Evolutionary conservation across 2,797 vertebrate species (phyloP).

Genomic region (Neostethus bicornis): DNA sequence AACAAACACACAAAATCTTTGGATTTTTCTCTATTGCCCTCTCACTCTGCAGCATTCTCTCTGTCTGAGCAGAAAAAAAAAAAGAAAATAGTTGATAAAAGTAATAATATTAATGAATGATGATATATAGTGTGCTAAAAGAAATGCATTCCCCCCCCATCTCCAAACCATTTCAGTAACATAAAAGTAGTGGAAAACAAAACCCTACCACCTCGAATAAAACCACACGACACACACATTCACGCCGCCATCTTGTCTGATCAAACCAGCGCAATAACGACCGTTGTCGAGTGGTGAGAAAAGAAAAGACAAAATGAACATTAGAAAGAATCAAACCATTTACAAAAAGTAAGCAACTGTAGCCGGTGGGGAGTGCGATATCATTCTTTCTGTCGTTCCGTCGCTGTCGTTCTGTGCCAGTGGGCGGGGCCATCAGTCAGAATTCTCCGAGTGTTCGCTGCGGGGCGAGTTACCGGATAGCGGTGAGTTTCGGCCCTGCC

Average conservation of each 20-base stretch:
- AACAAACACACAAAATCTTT: conserved; percentile 83
- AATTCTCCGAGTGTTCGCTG: conserved; percentile 89
- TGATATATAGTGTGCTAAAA: conserved; percentile 75
- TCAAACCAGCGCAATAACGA: conserved; percentile 52
- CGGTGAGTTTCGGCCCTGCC: conserved; percentile 87
- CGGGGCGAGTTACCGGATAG: conserved; percentile 86
- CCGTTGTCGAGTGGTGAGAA: conserved; percentile 47
- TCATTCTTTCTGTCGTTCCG: conserved; percentile 72
- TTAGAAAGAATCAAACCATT: conserved; percentile 59
- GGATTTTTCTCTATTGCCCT: conserved; percentile 84
- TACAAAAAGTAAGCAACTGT: conserved; percentile 60
- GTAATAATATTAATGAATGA: conserved; percentile 73
- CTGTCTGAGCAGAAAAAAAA: conserved; percentile 71
- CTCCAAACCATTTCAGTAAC: conserved; percentile 73
- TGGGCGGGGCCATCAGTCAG: conserved; percentile 81
- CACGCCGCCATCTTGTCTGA: conserved; percentile 50
- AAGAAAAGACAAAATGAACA: conserved; percentile 40
- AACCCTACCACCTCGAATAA: conserved; percentile 60
- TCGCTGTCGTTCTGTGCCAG: conserved; percentile 46
- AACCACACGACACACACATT: conserved; percentile 50
- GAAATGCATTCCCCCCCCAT: conserved; percentile 52
- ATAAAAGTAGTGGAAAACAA: conserved; percentile 69
- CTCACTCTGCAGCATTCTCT: conserved; percentile 74
- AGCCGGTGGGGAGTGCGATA: conserved; percentile 72
- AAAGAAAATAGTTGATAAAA: conserved; percentile 74